Evolutionary conservation across 1,140 invertebrate species (phyloP), one percentile per base, ranked within the genome.

Genomic region (Bombus affinis): DNA sequence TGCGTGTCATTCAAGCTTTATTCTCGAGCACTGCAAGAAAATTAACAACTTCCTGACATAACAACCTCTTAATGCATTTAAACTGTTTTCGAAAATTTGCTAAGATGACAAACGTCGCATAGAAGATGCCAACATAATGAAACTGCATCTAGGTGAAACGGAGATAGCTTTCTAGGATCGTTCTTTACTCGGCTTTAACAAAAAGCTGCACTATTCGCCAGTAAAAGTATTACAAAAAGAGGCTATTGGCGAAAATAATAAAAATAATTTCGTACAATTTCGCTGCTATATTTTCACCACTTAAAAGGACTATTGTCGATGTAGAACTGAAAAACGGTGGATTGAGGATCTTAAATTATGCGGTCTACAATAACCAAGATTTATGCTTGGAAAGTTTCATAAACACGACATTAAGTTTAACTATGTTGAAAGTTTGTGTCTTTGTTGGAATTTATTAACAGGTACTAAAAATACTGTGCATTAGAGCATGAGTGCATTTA

Each of bases 121-220:
- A 13, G 9, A 22, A 9, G 28, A 81, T 47, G 66, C 3, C 1
- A n/a, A 22, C 35, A 25, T 32, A 74, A 73, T 73, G n/a, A 12
- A 25, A 25, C 59, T n/a, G 70, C n/a, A 73, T 62, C 37, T 81
- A n/a, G 70, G 80, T 73, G 22, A 47, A 72, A 53, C 35, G 44
- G 28, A 4, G 44, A 39, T n/a, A 76, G 28, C 73, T 83, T 83
- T 83, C 72, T 53, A 76, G 44, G 10, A 66, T 68, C 32, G 13
- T 39, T 44, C 42, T 76, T 83, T 59, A 74, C 25, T 22, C 3
- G 32, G 25, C 25, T 57, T 53, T 76, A 28, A 22, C 10, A 73
- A 83, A 83, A 83, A 77, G 42, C 18, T 39, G 32, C 15, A 32
- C 81, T 28, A 35, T 83, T 83, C 53, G 9, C 12, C 25, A 39